phyloP scores from a whole-genome alignment of 2,113 vertebrate species.

The Calcarius ornatus region DNA sequence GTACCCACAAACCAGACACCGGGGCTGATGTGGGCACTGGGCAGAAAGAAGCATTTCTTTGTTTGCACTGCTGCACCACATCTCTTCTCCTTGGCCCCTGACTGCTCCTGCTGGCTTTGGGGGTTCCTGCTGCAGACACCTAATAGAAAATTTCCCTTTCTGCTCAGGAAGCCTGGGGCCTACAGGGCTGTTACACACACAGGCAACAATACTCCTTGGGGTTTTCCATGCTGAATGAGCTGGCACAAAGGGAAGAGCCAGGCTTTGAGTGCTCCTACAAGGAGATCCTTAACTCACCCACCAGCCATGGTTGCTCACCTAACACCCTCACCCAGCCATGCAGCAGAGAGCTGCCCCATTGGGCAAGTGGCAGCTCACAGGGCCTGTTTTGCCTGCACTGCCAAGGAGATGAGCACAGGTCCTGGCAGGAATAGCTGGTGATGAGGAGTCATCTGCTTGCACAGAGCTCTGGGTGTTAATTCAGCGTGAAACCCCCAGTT shows the following conservation, averaged over 20 bases:
- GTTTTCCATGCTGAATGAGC: not conserved
- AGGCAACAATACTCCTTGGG: not conserved
- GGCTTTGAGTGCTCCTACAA: not conserved
- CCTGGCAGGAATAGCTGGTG: not conserved
- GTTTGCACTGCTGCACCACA: not conserved
- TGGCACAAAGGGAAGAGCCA: not conserved
- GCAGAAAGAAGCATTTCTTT: not conserved
- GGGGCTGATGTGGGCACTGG: not conserved
- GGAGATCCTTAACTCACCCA: not conserved
- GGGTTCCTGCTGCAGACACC: not conserved
- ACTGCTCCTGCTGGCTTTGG: not conserved
- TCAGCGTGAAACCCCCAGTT: not conserved
- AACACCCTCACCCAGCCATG: rapidly evolving
- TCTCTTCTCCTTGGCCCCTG: not conserved
- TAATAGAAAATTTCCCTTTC: not conserved
- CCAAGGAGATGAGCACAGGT: not conserved
- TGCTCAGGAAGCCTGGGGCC: not conserved
- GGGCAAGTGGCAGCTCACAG: not conserved
- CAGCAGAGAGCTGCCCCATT: not conserved
- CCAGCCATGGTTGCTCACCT: not conserved
- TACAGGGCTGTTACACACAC: rapidly evolving
- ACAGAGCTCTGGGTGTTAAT: rapidly evolving
- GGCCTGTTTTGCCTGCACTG: not conserved
- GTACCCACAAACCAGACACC: not conserved
- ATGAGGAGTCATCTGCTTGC: not conserved